Conservation (phyloP, 2,113 vertebrate genomes). For the Siphamia tubifer region DNA sequence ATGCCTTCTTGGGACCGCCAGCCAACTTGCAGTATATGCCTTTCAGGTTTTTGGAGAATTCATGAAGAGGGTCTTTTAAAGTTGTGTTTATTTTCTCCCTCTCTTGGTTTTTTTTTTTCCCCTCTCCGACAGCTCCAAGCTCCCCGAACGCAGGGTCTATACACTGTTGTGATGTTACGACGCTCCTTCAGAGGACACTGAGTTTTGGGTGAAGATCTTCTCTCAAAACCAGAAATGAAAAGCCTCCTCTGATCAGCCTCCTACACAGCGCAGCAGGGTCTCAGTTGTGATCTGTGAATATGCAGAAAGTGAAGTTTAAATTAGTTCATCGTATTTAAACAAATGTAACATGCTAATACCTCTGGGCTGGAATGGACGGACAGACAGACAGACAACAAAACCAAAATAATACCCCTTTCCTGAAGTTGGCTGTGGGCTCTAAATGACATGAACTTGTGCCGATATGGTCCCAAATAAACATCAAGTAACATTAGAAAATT, state of each 20-base stretch:
- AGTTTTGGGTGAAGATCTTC: constrained; percentile 34
- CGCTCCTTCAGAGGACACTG: constrained; percentile 18
- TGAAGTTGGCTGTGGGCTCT: no score
- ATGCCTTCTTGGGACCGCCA: constrained; percentile 41
- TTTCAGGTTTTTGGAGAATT: constrained; percentile 65
- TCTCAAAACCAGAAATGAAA: constrained; percentile 44
- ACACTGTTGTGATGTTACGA: constrained; percentile 2
- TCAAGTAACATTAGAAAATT: no score
- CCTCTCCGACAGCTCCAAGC: constrained; percentile 10
- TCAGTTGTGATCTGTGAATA: constrained; percentile 43
- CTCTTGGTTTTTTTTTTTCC: background rate
- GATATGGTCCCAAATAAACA: no score
- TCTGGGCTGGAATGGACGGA: no score
- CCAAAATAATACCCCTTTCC: no score
- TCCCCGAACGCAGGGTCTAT: constrained; percentile 28
- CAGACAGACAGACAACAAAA: no score
- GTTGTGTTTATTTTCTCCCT: constrained; percentile 28
- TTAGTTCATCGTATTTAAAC: background rate
- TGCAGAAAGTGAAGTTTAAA: constrained; percentile 14
- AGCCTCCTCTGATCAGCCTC: constrained; percentile 45
- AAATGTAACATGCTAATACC: no score
- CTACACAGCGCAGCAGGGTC: background rate
- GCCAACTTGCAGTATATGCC: constrained; percentile 51
- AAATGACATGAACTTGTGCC: no score
- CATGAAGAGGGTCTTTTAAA: constrained; percentile 60